A percentile compares a stretch with the other conserved stretches of the same genome.
Conservation (phyloP, 2,888 invertebrate genomes). For the Cantharis rufa region DNA sequence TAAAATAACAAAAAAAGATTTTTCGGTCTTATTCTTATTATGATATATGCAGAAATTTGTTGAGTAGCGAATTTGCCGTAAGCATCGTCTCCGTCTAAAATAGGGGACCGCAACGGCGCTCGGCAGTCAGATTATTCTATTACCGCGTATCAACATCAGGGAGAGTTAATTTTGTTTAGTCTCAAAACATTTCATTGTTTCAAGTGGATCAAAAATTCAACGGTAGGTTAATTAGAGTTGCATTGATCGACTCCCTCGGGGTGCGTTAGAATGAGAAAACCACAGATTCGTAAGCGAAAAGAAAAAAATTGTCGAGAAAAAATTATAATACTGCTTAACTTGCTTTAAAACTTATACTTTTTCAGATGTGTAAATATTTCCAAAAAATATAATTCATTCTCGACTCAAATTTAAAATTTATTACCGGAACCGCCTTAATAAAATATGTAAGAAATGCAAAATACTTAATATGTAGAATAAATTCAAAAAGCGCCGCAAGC, state of each 20-base stretch:
- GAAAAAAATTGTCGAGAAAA: neutral
- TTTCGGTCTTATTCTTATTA: neutral
- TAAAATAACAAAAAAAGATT: constrained; percentile 9
- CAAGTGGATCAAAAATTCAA: constrained; percentile 70
- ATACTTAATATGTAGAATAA: too few relatives aligned
- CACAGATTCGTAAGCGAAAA: neutral
- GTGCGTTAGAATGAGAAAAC: constrained; percentile 26
- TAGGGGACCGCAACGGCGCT: constrained; percentile 33
- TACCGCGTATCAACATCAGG: constrained; percentile 70
- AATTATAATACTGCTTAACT: neutral
- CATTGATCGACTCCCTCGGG: constrained; percentile 56
- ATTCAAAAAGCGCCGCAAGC: too few relatives aligned
- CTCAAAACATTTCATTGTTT: constrained; percentile 71
- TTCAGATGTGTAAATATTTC: neutral
- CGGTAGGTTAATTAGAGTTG: constrained; percentile 66
- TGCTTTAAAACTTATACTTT: neutral
- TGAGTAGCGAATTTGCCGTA: constrained; percentile 9
- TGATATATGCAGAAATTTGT: neutral
- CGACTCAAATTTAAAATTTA: neutral
- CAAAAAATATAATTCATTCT: neutral
- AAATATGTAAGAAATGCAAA: too few relatives aligned
- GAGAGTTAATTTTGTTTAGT: constrained; percentile 67
- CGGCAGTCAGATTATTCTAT: constrained; percentile 70
- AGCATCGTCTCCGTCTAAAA: constrained; percentile 19
- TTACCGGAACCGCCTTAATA: neutral